Base-by-base conservation (phyloP, 2,113 vertebrate genomes). In the Elephantulus edwardii region DNA sequence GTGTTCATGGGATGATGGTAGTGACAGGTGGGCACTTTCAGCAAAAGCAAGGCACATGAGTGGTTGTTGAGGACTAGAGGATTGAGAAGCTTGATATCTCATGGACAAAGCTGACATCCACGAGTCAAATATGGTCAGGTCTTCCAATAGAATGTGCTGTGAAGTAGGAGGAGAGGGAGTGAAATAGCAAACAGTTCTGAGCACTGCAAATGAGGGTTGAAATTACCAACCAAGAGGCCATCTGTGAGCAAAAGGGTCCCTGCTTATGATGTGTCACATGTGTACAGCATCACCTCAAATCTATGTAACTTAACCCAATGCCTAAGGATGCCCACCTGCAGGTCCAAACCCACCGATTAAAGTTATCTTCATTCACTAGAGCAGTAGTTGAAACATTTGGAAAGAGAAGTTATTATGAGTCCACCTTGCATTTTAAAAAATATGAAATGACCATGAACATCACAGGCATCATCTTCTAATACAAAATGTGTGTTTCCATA, bases 101-200 rank as follows among this genome's bases (percentile, higher is more conserved):
- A 78, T 46, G 68, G 79, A 13, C 33, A 46, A 89, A 35, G n/a
- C 17, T 0, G 26, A 50, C 70, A 14, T 33, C 58, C 17, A 10
- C 46, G 35, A 40, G 17, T n/a, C 68, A 54, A 62, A 75, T 54
- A 42, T 1, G 52, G 62, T 50, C 46, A 24, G 28, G 1, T 19
- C n/a, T 58, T 76, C 82, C 28, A 52, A 66, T 72, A 46, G 46
- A 40, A 79, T 28, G 33, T 44, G 24, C 35, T 79, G 12, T 68
- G 44, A 35, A 87, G 13, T 71, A 14, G 2, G 64, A 9, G 19
- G 82, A 17, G 20, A 71, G 19, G 82, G 38, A 91, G 79, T 71
- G 88, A 81, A 40, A 35, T 10, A 22, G 78, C 22, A 56, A 83
- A 58, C 26, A 86, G 89, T 84, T 78, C 87, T 84, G 80, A 78